A percentile compares a stretch with the other conserved stretches of the same genome.
Evolutionary conservation across 2,888 invertebrate genomes (phyloP).

Genomic region (Tachina lurida): DNA sequence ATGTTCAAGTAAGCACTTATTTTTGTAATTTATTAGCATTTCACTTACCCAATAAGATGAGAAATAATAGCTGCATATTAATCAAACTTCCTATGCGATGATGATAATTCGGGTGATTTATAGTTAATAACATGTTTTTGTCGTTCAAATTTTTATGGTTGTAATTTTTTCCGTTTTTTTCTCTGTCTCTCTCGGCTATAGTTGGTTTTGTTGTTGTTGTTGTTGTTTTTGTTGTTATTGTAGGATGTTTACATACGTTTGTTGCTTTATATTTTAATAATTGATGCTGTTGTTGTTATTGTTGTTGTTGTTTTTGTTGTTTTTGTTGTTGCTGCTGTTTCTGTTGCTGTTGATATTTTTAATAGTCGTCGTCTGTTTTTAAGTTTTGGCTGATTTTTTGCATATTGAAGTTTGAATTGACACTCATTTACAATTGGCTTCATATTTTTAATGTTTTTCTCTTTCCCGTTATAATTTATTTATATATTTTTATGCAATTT

Average conservation of each 20-base stretch:
- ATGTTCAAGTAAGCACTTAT: background rate
- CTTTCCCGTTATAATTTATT: slow-evolving; percentile 41
- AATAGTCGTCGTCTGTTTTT: slow-evolving; percentile 63
- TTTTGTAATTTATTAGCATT: slow-evolving; percentile 26
- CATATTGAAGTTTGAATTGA: slow-evolving; percentile 68
- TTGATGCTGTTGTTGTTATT: slow-evolving; percentile 10
- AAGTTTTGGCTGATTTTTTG: slow-evolving; percentile 63
- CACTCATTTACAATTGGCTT: slow-evolving; percentile 70
- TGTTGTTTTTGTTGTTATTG: slow-evolving; percentile 4
- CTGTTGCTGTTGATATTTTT: slow-evolving; percentile 54
- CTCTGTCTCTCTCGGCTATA: background rate
- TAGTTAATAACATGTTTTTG: slow-evolving; percentile 67
- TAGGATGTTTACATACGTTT: background rate
- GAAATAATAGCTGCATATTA: slow-evolving; percentile 71
- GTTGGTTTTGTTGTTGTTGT: slow-evolving; percentile 19
- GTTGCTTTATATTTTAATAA: slow-evolving; percentile 22
- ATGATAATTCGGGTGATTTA: slow-evolving; percentile 66
- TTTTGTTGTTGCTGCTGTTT: background rate
- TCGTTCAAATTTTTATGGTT: slow-evolving; percentile 26
- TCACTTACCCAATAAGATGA: slow-evolving; percentile 70
- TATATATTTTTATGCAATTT: slow-evolving; percentile 2
- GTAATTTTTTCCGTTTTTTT: slow-evolving; percentile 11
- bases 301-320: too few species aligned
- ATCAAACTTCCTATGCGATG: slow-evolving; percentile 69
- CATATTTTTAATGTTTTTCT: slow-evolving; percentile 56